Evolutionary conservation across 2,113 vertebrate genomes (phyloP), one percentile per base, ranked within the genome.

Genomic region (Apodemus sylvaticus): DNA sequence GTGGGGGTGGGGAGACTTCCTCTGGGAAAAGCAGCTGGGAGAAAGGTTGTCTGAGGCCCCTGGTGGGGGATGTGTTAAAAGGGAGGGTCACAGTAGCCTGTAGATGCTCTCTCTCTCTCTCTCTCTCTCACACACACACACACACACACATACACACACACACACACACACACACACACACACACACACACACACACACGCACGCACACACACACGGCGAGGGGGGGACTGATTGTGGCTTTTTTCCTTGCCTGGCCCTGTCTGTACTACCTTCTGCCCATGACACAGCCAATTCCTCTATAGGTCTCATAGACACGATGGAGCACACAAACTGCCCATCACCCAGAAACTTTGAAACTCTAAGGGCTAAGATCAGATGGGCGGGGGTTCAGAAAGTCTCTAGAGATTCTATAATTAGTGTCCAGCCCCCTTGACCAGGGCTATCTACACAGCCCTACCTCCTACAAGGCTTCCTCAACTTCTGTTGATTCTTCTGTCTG

Each of bases 401-500:
- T 39, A 11, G 36, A 55, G 24, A 83, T 22, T 78, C 66, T 60
- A 73, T 26, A 19, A 77, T 64, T 85, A 66, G 66, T 31, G 17
- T 19, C 85, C 13, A 24, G 81, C 16, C 81, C 24, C n/a, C 55
- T 62, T 62, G 79, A 51, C 39, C 79, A 51, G 74, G 70, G 36
- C 2, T 68, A 89, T 68, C 93, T 88, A 42, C 78, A 51, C 45
- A 1, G 2, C 45, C 96, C 66, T 83, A 66, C 92, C 87, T n/a
- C 87, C 45, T 7, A 24, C 19, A 2, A 20, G 45, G 19, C 7
- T 39, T 20, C 26, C 10, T 58, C 68, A 53, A 66, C 89, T 82
- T 91, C 81, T 96, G 79, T 97, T 97, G 93, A 91, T 85, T 55
- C 88, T 87, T 92, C 83, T 86, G 88, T 98, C 96, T 96, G 79